Conservation (phyloP, 2,888 invertebrate species). For the Drosophila anomelani region DNA sequence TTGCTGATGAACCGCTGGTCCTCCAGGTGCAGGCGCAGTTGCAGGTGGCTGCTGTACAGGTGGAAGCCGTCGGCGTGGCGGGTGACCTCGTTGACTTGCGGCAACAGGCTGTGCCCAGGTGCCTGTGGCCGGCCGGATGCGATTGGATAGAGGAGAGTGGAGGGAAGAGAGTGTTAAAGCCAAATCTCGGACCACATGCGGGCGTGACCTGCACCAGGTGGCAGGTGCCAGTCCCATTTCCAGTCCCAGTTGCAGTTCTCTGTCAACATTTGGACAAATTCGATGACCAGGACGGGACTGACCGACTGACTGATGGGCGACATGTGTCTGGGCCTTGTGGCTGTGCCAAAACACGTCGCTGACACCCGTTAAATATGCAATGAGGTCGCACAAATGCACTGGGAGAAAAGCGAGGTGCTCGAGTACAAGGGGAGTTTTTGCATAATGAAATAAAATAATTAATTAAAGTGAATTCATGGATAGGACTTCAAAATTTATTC, state of each 20-base stretch:
- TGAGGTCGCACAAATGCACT: conserved; percentile 26
- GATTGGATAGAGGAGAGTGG: conserved; percentile 4
- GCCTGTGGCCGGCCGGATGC: conserved; percentile 68
- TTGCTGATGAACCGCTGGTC: conserved; percentile 83
- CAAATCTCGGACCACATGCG: conserved; percentile 24
- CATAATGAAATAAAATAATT: no score
- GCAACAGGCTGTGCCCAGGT: conserved; percentile 79
- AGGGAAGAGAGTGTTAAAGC: conserved; percentile 23
- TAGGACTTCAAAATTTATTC: no score
- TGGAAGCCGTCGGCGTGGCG: conserved; percentile 82
- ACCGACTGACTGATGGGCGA: conserved; percentile 18
- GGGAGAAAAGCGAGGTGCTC: not conserved
- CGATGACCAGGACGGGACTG: conserved; percentile 11
- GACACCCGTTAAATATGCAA: conserved; percentile 50
- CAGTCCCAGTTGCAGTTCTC: conserved; percentile 11
- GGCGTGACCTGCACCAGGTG: conserved; percentile 30
- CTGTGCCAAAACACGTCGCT: conserved; percentile 25
- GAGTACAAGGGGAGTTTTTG: no score
- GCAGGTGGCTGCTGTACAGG: conserved; percentile 82
- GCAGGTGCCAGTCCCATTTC: conserved; percentile 10
- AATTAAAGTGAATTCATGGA: no score
- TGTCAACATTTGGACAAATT: conserved; percentile 48
- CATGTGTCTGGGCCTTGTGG: conserved; percentile 34
- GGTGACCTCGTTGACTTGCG: conserved; percentile 84
- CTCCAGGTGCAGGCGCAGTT: conserved; percentile 83